These are phyloP conservation scores for Aricia agestis DNA, from an alignment of 1,140 invertebrate genomes.

Conservation along the genomic window DNA sequence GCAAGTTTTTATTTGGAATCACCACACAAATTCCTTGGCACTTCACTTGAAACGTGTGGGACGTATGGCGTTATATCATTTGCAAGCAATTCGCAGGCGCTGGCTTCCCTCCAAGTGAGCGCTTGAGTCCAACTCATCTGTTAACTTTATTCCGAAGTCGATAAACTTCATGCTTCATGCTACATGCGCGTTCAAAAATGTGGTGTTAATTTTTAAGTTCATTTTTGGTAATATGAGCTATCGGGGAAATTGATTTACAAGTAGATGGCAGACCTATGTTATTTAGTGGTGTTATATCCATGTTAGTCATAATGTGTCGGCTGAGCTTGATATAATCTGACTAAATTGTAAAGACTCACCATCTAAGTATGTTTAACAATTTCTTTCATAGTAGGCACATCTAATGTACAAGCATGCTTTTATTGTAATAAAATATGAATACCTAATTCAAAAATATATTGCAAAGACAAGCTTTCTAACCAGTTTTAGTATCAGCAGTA, in stretches of 20 bases:
- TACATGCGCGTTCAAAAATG: too few relatives aligned
- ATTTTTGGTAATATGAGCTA: too few relatives aligned
- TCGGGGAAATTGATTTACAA: not conserved
- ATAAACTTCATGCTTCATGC: conserved; percentile 21
- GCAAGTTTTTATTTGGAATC: conserved; percentile 23
- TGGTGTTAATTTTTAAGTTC: conserved; percentile 19
- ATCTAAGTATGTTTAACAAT: too few relatives aligned
- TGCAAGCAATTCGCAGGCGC: conserved; percentile 52
- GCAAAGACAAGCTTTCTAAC: not conserved
- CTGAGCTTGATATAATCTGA: too few relatives aligned
- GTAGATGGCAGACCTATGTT: not conserved
- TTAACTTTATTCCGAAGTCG: conserved; percentile 54
- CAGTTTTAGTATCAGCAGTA: not conserved
- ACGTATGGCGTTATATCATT: conserved; percentile 56
- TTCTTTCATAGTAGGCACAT: too few relatives aligned
- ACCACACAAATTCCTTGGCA: conserved; percentile 44
- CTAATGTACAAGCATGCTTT: too few relatives aligned
- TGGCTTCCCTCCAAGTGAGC: conserved; percentile 54
- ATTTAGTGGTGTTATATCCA: not conserved
- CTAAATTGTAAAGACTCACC: too few relatives aligned
- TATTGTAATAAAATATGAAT: not conserved
- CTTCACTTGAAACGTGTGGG: conserved; percentile 47
- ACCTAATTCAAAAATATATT: not conserved
- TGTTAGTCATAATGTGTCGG: too few relatives aligned
- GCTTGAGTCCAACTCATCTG: conserved; percentile 59